Percentiles rank a stretch among this genome's conserved stretches.
Conservation (phyloP, 2,113 vertebrate genomes). For the Alexandromys fortis region DNA sequence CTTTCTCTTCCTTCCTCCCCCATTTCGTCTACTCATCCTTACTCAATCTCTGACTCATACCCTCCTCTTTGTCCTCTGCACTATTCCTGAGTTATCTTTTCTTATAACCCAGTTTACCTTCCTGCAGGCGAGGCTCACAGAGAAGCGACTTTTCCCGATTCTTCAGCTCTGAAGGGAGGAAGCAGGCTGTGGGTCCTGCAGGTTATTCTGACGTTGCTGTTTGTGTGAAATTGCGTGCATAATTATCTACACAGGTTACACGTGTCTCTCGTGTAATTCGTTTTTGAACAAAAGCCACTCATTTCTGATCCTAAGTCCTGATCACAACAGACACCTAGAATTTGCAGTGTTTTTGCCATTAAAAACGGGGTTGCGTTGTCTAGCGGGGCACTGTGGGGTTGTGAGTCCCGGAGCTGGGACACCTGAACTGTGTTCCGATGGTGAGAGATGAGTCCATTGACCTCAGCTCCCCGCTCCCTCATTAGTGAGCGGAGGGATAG, state of each 20-base stretch:
- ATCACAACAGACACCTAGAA: neutral
- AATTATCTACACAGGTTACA: neutral
- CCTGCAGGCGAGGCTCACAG: neutral
- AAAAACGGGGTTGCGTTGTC: neutral
- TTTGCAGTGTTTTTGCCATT: neutral
- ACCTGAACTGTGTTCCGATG: neutral
- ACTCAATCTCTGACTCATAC: neutral
- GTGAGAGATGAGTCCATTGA: neutral
- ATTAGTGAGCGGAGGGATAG: neutral
- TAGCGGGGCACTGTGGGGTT: neutral
- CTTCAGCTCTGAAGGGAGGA: neutral
- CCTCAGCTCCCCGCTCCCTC: neutral
- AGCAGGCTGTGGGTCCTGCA: neutral
- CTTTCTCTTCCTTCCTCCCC: too few species aligned
- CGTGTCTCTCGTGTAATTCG: neutral
- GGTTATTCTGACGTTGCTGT: neutral
- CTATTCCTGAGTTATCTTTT: neutral
- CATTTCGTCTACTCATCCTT: too few species aligned
- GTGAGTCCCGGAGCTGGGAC: neutral
- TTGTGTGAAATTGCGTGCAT: neutral
- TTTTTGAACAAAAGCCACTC: neutral
- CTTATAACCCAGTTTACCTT: neutral
- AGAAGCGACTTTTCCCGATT: neutral
- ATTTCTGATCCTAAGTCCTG: neutral
- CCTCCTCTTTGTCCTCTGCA: neutral